Conservation (phyloP, 2,797 vertebrate genomes). For the Cyprinella venusta region DNA sequence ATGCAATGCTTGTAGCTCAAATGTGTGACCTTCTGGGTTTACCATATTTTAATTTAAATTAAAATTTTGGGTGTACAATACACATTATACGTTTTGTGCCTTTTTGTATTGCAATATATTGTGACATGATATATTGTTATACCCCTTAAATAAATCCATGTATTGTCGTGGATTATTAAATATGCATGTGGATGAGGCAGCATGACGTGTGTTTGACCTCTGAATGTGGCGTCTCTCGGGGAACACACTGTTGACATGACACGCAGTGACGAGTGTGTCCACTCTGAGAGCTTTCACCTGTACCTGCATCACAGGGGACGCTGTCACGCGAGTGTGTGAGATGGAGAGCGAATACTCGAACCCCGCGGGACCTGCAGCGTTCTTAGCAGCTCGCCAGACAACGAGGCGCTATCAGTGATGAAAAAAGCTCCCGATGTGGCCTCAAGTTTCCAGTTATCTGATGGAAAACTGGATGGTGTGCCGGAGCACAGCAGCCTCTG, state of each 20-base stretch:
- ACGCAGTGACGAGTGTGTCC: neutral
- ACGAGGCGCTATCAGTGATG: constrained; percentile 32
- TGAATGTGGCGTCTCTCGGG: neutral
- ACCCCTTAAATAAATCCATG: neutral
- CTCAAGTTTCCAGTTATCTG: constrained; percentile 53
- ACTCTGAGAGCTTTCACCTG: constrained; percentile 10
- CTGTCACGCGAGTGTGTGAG: neutral
- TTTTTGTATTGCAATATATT: neutral
- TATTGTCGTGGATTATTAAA: neutral
- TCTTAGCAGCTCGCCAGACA: constrained; percentile 23
- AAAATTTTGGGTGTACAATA: too few species aligned
- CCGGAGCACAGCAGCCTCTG: constrained; percentile 47
- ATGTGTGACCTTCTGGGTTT: neutral
- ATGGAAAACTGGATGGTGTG: constrained; percentile 51
- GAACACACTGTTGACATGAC: neutral
- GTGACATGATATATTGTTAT: neutral
- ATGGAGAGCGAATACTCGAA: neutral
- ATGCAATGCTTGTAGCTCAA: neutral
- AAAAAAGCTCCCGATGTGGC: constrained; percentile 36
- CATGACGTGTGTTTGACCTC: neutral
- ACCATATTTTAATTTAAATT: neutral
- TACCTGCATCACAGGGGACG: neutral
- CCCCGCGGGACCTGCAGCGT: constrained; percentile 5
- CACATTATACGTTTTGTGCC: neutral
- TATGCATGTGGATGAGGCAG: neutral